Evolutionary conservation across 2,797 vertebrate genomes (phyloP), one percentile per base, ranked within the genome.

Genomic region (Anabas testudineus): DNA sequence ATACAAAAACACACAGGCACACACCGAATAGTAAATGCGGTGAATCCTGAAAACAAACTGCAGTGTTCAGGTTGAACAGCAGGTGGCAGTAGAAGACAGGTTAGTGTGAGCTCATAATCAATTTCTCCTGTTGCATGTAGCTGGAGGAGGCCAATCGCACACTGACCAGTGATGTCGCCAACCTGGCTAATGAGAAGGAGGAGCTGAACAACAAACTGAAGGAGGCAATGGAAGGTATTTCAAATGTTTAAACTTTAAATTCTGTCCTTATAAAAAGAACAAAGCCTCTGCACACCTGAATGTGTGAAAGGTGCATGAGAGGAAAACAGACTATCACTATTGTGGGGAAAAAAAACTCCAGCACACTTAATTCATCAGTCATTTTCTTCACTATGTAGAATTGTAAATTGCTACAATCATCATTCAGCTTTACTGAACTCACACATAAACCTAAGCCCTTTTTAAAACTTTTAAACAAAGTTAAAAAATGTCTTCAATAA

Each of bases 81-180:
- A 62, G 66, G 16, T 28, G n/a, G 28, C 30, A 18, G 53, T 36
- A 7, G 24, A 13, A 32, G 36, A 56, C 52, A 37, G 22, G 18
- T 16, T n/a, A 13, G 0, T 45, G 2, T 14, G 4, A 10, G 10
- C n/a, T 36, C 47, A 26, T 8, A 15, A 36, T 54, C 10, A 15
- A 34, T 76, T 65, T 69, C n/a, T 16, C 7, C 56, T 69, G 14
- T 32, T 37, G 9, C 18, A 1, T 71, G 64, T 82, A 99, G 98
- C 88, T 99, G 86, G 98, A 99, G 87, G 97, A 99, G 91, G 96
- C 97, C 10, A 99, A 99, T 43, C 95, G 97, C 80, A 99, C 96
- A 7, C 91, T 99, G 74, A 99, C 97, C 12, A 95, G 95, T 64
- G 97, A 99, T 67, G 97, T 99, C 26, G 97, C 95, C 59, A 99